Evolutionary conservation across 2,888 invertebrate genomes (phyloP), one percentile per base, ranked within the genome.

Genomic region (Girardia tigrina): DNA sequence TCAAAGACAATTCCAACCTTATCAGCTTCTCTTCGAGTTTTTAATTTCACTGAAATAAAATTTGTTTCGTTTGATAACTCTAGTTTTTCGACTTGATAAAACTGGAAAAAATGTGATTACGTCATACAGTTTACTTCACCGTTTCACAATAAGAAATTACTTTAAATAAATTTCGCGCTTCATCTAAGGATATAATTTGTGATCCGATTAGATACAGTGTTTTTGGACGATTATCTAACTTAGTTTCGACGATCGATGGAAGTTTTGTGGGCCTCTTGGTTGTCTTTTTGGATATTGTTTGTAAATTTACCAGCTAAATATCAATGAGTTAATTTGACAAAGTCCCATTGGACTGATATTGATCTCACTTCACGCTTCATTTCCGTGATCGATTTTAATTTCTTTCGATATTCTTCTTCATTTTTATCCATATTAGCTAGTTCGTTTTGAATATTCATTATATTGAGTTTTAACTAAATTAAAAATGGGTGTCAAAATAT

Each of bases 161-260:
- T 56, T 56, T 56, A 23, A 56, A 56, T 2, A 56, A 20, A 56
- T 56, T 56, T n/a, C 56, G 56, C 4, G 23, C 23, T 6, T 56
- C 56, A 56, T 56, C 56, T 56, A 56, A 6, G 56, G 4, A 2
- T 20, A 2, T 56, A 23, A 2, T 8, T 20, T 4, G n/a, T 56
- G 23, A 8, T 4, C 56, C 56, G 4, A 23, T 56, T 20, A 56
- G 20, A 56, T 56, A 56, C 8, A 56, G n/a, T 4, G 56, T 56
- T 56, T 56, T 56, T 56, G 56, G 56, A 23, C 56, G 56, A n/a
- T 56, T 56, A n/a, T 56, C 56, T 56, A 56, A 56, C 23, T 56
- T 56, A n/a, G 56, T 56, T 8, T 56, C 56, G n/a, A 56, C n/a
- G 4, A 56, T 56, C n/a, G 56, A 56, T 23, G 56, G 56, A 20